Base-by-base conservation (phyloP, 1,140 invertebrate genomes). In the Cecropterus lyciades region DNA sequence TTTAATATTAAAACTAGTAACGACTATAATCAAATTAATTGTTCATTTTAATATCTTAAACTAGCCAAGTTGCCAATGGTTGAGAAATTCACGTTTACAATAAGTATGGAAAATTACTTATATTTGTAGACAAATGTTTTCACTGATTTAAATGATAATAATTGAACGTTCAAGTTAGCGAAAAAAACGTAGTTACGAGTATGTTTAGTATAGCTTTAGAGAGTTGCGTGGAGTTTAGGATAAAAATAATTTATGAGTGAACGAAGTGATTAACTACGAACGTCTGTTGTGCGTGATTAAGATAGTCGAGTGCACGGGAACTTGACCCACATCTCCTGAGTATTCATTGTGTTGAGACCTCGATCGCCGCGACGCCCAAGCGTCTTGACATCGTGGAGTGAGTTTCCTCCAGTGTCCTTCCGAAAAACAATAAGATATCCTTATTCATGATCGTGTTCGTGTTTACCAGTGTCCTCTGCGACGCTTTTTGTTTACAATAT, bases 291-390 rank as follows among this genome's bases (percentile, higher is more conserved):
- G 79, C 82, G 77, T 83, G 79, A 80, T 75, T 62, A 62, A 64
- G 69, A 66, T 53, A 68, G 67, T 74, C 59, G 69, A 71, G 53
- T 70, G 69, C 77, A 80, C 77, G 77, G n/a, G n/a, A 88, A 88
- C 87, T 90, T 90, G 85, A 88, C 87, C 84, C 68, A 90, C 82
- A 86, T 86, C 73, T 77, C 73, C 65, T 67, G 72, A 84, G 80
- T 80, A 72, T 67, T 77, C 68, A 88, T 87, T 87, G 87, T 88
- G 75, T 84, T 73, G 33, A 53, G 79, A 67, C 87, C 85, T 89
- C 84, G 71, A 77, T 80, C 60, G 59, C 17, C 68, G 62, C 49
- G 42, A n/a, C n/a, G n/a, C n/a, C n/a, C n/a, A n/a, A n/a, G n/a
- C 63, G 65, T 62, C 64, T 68, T 66, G 60, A 67, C 70, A 75